Percentiles rank a stretch among this genome's conserved stretches.
Conservation (phyloP, 2,113 vertebrate genomes). For the Austrofundulus limnaeus region DNA sequence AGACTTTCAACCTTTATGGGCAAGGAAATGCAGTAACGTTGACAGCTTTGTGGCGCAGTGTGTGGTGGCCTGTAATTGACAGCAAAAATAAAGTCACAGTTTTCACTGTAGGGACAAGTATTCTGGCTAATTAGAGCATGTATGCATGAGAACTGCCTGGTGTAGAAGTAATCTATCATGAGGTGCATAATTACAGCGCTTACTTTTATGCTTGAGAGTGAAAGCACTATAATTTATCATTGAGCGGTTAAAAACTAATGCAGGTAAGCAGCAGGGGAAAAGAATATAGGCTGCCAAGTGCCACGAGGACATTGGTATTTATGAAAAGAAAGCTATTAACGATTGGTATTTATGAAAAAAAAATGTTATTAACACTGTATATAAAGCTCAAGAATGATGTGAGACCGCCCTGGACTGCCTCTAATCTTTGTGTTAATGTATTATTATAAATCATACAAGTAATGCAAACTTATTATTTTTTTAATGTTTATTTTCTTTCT, state of each 20-base stretch:
- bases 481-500: conserved; percentile 9
- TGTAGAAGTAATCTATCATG: conserved; percentile 25
- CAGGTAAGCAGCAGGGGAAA: neutral
- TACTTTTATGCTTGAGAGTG: conserved; percentile 28
- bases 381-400: neutral
- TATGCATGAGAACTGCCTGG: conserved; percentile 8
- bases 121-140: conserved; percentile 36
- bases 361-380: neutral
- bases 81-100: conserved; percentile 34
- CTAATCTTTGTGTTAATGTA: neutral
- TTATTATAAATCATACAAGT: neutral
- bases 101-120: conserved; percentile 35
- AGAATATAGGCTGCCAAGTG: neutral
- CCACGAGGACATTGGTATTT: conserved; percentile 6
- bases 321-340: conserved; percentile 2
- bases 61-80: conserved; percentile 32
- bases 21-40: conserved; percentile 4
- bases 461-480: neutral
- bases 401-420: neutral
- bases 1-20: conserved; percentile 39
- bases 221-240: conserved; percentile 13
- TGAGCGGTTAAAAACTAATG: conserved; percentile 21
- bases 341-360: conserved; percentile 2
- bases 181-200: conserved; percentile 30
- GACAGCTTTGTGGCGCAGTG: conserved; percentile 21